Conservation (phyloP, 2,113 vertebrate genomes). For the Cottus gobio region DNA sequence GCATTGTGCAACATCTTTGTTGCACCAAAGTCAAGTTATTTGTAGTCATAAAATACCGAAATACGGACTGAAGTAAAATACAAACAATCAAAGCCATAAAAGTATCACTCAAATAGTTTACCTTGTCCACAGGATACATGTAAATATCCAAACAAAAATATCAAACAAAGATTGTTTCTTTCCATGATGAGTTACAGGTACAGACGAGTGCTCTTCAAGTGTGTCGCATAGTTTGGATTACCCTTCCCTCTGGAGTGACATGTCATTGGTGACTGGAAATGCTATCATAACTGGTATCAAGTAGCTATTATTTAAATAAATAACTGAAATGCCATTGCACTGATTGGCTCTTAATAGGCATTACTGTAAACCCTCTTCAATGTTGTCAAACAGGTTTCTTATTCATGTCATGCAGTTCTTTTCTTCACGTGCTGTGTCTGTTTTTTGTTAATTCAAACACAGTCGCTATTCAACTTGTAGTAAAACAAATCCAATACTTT, state of each 20-base stretch:
- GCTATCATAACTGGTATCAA: neutral
- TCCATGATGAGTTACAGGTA: conserved; percentile 31
- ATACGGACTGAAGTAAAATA: neutral
- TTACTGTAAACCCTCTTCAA: neutral
- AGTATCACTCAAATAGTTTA: conserved; percentile 23
- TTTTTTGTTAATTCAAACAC: neutral
- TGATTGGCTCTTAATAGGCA: neutral
- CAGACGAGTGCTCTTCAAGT: neutral
- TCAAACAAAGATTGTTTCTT: conserved; percentile 27
- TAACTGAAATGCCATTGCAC: neutral
- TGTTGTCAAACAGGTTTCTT: neutral
- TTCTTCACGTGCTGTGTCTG: neutral
- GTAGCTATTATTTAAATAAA: neutral
- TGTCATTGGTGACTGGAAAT: fast-evolving
- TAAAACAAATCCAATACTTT: neutral
- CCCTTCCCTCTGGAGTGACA: conserved; percentile 38
- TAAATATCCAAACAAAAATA: conserved; percentile 59
- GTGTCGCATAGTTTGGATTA: neutral
- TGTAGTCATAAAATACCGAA: no score
- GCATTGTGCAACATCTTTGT: neutral
- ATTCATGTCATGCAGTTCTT: neutral
- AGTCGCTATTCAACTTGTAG: no score
- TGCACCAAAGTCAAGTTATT: neutral
- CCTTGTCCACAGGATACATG: conserved; percentile 29
- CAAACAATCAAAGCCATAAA: neutral